Evolutionary conservation across 2,888 invertebrate species (phyloP), one percentile per base, ranked within the genome.

Genomic region (Tenodera sinensis): DNA sequence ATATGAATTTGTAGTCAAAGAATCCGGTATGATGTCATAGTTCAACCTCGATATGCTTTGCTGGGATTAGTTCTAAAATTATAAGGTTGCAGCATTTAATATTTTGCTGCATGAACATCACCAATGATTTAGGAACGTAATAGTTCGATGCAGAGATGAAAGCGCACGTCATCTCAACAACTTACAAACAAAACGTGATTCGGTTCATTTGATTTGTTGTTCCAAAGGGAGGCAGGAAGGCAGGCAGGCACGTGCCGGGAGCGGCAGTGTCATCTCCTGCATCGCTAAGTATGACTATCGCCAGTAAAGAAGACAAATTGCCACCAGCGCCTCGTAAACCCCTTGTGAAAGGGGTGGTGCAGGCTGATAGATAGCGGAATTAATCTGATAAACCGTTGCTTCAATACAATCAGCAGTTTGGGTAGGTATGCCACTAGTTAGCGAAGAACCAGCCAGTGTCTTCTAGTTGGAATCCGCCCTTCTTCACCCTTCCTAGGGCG

Each of bases 231-330:
- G 25, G 54, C 54, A 71, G 54, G 3, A 20, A 25, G 25, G 54
- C 54, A 71, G 54, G 3, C 54, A 25, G 25, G 54, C 54, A 71
- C 54, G 54, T 71, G 54, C 54, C 25, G 54, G 54, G 54, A 71
- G 54, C 20, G 25, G 25, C 6, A 71, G 20, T 20, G 54, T 25
- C 54, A 71, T 71, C 54, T 71, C 54, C 54, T 71, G 54, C 54
- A 71, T 71, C 54, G 25, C 15, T 71, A 71, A 71, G 54, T 71
- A 71, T 25, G 54, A 71, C 83, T 88, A 89, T 89, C 89, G 85
- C 83, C 89, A 88, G 88, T 89, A 89, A 89, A 89, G 88, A 89
- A 89, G 89, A 89, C 89, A 89, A 89, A 89, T 89, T 88, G 88
- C 89, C 85, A 85, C 83, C 87, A 71, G 82, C 28, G 27, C 83